Conservation (phyloP, 2,113 vertebrate genomes). For the Dicrurus megarhynchus region DNA sequence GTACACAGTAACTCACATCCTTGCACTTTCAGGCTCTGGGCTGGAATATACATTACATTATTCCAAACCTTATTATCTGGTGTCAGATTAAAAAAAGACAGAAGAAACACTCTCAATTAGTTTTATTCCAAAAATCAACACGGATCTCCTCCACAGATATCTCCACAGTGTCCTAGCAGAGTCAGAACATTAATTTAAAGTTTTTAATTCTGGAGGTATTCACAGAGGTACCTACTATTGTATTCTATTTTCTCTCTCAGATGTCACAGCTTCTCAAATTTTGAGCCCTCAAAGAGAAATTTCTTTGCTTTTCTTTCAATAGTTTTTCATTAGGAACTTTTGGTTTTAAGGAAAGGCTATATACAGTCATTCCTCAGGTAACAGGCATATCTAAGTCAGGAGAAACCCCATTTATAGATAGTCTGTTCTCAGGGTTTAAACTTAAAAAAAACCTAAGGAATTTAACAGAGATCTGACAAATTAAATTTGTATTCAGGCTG, state of each 20-base stretch:
- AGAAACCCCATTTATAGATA: background rate
- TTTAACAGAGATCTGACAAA: background rate
- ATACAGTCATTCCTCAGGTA: background rate
- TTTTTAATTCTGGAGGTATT: background rate
- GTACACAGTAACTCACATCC: conserved; percentile 9
- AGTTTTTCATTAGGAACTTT: background rate
- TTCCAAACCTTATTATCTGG: background rate
- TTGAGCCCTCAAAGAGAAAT: background rate
- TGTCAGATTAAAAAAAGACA: background rate
- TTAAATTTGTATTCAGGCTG: background rate
- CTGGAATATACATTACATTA: background rate
- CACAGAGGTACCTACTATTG: background rate
- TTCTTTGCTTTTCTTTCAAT: background rate
- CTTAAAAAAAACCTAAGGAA: background rate
- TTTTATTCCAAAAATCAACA: background rate
- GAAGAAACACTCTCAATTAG: background rate
- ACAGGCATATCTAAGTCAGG: background rate
- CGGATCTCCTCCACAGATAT: background rate
- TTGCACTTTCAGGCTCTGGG: conserved; percentile 2
- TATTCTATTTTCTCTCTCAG: background rate
- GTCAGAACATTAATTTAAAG: background rate
- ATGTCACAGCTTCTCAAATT: background rate
- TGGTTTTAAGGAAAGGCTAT: background rate
- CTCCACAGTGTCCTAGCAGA: background rate
- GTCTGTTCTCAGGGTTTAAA: background rate